These are phyloP conservation scores for Fragum fragum DNA, from an alignment of 2,888 invertebrate genomes.

Conservation along the genomic window DNA sequence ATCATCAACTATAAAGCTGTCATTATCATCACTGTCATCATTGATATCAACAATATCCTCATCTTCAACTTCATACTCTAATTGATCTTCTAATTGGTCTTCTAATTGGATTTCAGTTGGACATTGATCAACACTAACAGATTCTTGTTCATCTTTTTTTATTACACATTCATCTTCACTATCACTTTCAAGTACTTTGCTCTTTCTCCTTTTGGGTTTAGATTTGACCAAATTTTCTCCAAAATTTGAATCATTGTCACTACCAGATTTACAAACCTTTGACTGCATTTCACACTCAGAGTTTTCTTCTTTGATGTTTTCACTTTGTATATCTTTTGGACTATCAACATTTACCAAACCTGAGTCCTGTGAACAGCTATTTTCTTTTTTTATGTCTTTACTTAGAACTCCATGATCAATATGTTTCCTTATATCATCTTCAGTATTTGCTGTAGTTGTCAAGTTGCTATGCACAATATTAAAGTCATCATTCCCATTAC, in stretches of 20 bases:
- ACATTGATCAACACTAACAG: not conserved
- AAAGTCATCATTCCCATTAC: not conserved
- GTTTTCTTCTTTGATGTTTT: not conserved
- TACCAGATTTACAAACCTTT: not conserved
- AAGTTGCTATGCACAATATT: not conserved
- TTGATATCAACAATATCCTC: not conserved
- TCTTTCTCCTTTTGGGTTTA: slow-evolving; percentile 8
- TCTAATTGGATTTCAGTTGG: not conserved
- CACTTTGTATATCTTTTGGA: too few species aligned
- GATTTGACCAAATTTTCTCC: not conserved
- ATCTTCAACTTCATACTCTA: not conserved
- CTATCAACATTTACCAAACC: too few species aligned
- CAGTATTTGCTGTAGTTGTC: not conserved
- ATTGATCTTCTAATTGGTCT: not conserved
- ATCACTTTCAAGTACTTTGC: slow-evolving; percentile 32
- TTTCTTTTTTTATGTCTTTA: too few species aligned
- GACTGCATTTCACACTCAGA: not conserved
- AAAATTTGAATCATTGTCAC: not conserved
- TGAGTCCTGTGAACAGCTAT: too few species aligned
- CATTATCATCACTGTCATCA: slow-evolving; percentile 27
- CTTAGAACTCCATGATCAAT: too few species aligned
- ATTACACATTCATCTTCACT: slow-evolving; percentile 27
- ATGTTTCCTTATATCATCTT: not conserved
- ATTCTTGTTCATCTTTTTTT: not conserved
- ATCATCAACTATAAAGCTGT: slow-evolving; percentile 11